phyloP scores from a whole-genome alignment of 2,797 vertebrate species.

The Smutsia gigantea region DNA sequence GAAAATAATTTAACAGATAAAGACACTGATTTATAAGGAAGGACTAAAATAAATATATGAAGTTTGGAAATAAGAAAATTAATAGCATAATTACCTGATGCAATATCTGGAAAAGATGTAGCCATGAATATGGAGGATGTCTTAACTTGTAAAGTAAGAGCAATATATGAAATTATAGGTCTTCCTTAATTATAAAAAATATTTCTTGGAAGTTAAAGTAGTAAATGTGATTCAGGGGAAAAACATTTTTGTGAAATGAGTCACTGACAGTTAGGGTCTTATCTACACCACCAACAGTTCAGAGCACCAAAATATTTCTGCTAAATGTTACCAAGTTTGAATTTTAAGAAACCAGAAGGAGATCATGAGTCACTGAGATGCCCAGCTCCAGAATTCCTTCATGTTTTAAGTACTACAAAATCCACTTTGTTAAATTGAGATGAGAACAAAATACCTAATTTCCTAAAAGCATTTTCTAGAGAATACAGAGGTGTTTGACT shows the following conservation, averaged over 20 bases:
- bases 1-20: constrained; percentile 40
- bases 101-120: neutral
- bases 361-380: constrained; percentile 29
- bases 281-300: constrained; percentile 22
- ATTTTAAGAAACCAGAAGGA: constrained; percentile 61
- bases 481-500: neutral
- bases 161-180: constrained; percentile 7
- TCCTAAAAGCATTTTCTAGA: constrained; percentile 1
- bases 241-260: neutral
- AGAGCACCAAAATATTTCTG: constrained; percentile 66
- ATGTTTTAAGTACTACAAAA: constrained; percentile 51
- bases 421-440: constrained; percentile 27
- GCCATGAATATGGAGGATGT: neutral
- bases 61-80: constrained; percentile 31
- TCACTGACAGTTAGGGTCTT: constrained; percentile 41
- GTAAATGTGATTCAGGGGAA: neutral
- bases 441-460: neutral
- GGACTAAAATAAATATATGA: constrained; percentile 39
- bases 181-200: constrained; percentile 22
- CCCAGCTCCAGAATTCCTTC: neutral
- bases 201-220: constrained; percentile 44
- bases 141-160: constrained; percentile 27
- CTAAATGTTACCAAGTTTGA: constrained; percentile 59
- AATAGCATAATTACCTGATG: neutral
- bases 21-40: constrained; percentile 23